Evolutionary conservation across 2,888 invertebrate species (phyloP).

Genomic region (Megamerina dolium): DNA sequence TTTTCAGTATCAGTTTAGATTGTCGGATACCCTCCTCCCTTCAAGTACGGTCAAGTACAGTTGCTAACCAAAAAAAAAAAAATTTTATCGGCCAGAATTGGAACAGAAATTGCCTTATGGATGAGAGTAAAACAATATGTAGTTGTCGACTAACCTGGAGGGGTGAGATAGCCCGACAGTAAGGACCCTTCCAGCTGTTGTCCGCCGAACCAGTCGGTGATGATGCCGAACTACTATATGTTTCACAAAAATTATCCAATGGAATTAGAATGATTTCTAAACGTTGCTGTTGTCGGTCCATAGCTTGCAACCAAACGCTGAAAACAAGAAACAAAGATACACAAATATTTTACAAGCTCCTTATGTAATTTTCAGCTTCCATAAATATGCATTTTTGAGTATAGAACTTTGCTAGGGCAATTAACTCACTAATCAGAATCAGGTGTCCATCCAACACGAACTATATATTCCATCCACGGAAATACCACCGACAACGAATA

Average conservation of each 20-base stretch:
- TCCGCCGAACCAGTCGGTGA: conserved; percentile 47
- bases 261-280: conserved; percentile 80
- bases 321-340: conserved; percentile 23
- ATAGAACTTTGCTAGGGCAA: neutral
- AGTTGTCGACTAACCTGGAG: conserved; percentile 31
- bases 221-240: conserved; percentile 49
- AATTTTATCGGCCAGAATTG: too few relatives aligned
- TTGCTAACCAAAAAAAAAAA: too few relatives aligned
- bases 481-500: conserved; percentile 74
- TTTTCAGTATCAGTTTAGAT: too few relatives aligned
- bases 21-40: too few relatives aligned
- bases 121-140: neutral
- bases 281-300: conserved; percentile 80
- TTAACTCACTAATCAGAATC: conserved; percentile 76
- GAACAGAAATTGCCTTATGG: neutral
- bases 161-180: conserved; percentile 42
- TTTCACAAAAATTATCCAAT: conserved; percentile 63
- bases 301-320: conserved; percentile 88
- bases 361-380: neutral
- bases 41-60: too few relatives aligned
- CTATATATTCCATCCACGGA: conserved; percentile 93
- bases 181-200: conserved; percentile 48
- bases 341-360: neutral
- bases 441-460: conserved; percentile 92
- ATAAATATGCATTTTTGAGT: neutral